Conservation (phyloP, 2,113 vertebrate species). For the Pachycephala philippinensis region DNA sequence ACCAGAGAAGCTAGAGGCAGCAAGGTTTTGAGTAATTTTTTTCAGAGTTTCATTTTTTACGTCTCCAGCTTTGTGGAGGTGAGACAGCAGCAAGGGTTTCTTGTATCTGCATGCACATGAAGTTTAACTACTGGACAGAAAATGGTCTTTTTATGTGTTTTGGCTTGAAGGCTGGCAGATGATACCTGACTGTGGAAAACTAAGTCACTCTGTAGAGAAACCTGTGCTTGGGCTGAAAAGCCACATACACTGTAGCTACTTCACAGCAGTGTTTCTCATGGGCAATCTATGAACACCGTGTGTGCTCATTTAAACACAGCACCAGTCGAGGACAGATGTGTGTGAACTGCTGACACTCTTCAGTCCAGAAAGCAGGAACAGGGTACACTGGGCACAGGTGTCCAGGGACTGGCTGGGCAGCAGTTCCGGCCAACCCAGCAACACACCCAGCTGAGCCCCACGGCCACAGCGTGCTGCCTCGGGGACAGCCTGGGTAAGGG, state of each 20-base stretch:
- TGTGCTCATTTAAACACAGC: neutral
- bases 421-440: neutral
- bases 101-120: neutral
- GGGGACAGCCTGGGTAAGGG: accelerated
- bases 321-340: neutral
- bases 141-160: neutral
- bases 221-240: neutral
- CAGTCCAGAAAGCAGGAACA: neutral
- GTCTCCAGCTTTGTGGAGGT: neutral
- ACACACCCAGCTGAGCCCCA: neutral
- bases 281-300: neutral
- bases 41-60: neutral
- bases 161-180: neutral
- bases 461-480: accelerated
- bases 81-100: neutral
- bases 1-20: neutral
- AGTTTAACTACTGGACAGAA: neutral
- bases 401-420: accelerated
- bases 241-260: neutral
- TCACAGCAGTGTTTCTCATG: neutral
- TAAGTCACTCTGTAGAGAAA: neutral
- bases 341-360: neutral
- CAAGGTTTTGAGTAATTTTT: neutral
- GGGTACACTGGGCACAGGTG: accelerated
- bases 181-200: neutral